Percentiles rank a stretch among this genome's conserved stretches.
Evolutionary conservation across 1,140 invertebrate genomes (phyloP).

Genomic region (Aradophagus sp.): DNA sequence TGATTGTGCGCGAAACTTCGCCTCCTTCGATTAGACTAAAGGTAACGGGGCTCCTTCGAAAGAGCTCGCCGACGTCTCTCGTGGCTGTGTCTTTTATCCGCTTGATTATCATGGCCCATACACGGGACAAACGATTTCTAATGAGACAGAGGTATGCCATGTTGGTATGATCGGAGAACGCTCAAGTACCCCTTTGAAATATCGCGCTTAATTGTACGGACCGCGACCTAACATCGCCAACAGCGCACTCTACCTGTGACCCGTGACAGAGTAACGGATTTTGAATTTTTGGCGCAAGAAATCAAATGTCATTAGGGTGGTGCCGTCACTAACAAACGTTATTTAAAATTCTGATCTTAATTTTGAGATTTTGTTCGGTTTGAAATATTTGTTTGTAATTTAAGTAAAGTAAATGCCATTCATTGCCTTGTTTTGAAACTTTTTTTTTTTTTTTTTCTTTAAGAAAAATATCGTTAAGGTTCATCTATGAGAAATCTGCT

Average conservation of each 20-base stretch:
- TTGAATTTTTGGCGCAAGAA: conserved; percentile 16
- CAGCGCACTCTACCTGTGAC: conserved; percentile 14
- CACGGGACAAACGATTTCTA: conserved; percentile 44
- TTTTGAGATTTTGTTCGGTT: no score
- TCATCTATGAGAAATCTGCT: no score
- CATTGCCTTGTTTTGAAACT: no score
- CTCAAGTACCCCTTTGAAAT: conserved; percentile 24
- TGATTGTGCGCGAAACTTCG: conserved; percentile 41
- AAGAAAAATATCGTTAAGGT: no score
- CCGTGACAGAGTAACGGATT: conserved; percentile 2
- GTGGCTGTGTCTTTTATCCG: conserved; percentile 44
- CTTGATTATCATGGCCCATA: conserved; percentile 44
- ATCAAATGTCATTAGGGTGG: neutral
- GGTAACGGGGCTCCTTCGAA: conserved; percentile 27
- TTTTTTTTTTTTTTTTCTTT: no score
- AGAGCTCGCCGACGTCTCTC: conserved; percentile 29
- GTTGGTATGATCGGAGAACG: conserved; percentile 29
- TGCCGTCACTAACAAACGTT: no score
- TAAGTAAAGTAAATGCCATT: no score
- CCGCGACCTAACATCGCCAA: no score
- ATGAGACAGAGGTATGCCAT: conserved; percentile 42
- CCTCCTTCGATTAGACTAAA: conserved; percentile 40
- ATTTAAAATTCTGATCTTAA: no score
- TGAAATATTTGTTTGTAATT: no score
- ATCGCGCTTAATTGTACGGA: conserved; percentile 25